Evolutionary conservation across 2,888 invertebrate genomes (phyloP).

Genomic region (Syritta pipiens): DNA sequence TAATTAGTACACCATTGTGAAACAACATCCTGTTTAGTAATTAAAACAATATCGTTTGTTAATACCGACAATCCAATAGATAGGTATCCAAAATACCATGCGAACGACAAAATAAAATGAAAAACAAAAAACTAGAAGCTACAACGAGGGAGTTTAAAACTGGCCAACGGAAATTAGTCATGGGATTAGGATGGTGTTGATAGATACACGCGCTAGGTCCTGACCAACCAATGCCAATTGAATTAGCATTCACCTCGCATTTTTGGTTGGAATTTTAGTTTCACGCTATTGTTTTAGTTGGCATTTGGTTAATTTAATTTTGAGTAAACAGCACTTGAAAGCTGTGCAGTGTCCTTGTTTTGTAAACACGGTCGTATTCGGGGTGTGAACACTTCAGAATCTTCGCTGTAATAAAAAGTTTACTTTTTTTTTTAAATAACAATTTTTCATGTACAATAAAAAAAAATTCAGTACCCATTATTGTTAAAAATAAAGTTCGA

Average conservation of each 20-base stretch:
- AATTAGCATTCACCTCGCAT: slow-evolving; percentile 21
- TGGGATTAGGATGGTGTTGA: slow-evolving; percentile 32
- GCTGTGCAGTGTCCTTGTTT: too few species aligned
- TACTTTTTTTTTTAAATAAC: too few species aligned
- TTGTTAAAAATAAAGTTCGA: too few species aligned
- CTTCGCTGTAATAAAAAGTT: too few species aligned
- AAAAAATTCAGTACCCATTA: too few species aligned
- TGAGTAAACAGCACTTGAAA: slow-evolving; percentile 13
- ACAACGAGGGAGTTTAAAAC: too few species aligned
- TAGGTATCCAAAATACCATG: background rate
- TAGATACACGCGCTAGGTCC: background rate
- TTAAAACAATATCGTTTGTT: slow-evolving; percentile 60
- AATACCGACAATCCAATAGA: slow-evolving; percentile 43
- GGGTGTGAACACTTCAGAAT: too few species aligned
- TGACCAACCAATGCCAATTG: slow-evolving; percentile 15
- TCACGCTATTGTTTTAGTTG: slow-evolving; percentile 23
- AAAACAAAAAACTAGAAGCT: background rate
- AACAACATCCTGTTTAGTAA: slow-evolving; percentile 62
- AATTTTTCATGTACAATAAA: too few species aligned
- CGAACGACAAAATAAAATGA: background rate
- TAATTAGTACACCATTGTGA: slow-evolving; percentile 55
- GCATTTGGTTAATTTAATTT: slow-evolving; percentile 48
- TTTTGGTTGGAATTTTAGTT: slow-evolving; percentile 11
- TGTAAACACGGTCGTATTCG: too few species aligned
- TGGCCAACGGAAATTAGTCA: slow-evolving; percentile 15